These are phyloP conservation scores for Drosophila sp. DNA, from an alignment of 1,140 invertebrate species.

Conservation along the genomic window DNA sequence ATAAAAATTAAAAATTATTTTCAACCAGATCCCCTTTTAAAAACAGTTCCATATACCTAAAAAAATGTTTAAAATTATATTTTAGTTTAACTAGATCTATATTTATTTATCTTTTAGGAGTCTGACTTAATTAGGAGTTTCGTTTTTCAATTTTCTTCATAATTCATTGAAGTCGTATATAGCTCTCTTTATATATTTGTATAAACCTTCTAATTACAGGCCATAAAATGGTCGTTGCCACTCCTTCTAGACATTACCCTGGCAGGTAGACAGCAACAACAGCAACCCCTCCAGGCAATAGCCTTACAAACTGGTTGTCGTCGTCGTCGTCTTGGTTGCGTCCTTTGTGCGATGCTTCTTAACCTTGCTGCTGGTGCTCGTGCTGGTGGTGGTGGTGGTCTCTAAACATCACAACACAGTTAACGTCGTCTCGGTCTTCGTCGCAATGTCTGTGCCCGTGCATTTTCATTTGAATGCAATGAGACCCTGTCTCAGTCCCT, in stretches of 20 bases:
- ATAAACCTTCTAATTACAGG: not conserved
- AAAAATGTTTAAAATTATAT: too few relatives aligned
- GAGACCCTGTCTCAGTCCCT: conserved; percentile 17
- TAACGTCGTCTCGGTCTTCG: too few relatives aligned
- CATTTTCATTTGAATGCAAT: conserved; percentile 74
- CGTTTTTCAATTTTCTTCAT: not conserved
- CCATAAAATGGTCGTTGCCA: conserved; percentile 11
- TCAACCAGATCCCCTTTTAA: too few relatives aligned
- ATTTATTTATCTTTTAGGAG: too few relatives aligned
- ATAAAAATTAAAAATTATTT: too few relatives aligned
- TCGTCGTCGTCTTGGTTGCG: conserved; percentile 25
- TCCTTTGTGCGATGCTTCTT: conserved; percentile 59
- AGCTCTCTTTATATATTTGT: not conserved
- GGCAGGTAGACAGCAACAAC: conserved; percentile 46
- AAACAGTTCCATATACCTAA: too few relatives aligned
- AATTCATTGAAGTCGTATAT: not conserved
- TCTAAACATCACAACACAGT: too few relatives aligned
- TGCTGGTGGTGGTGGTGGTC: too few relatives aligned
- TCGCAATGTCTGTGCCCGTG: conserved; percentile 48
- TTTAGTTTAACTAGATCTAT: too few relatives aligned
- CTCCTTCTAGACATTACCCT: conserved; percentile 7
- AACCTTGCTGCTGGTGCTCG: conserved; percentile 42
- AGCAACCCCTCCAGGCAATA: conserved; percentile 26
- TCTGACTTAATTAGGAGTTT: not conserved
- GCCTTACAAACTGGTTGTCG: conserved; percentile 29